A percentile compares a stretch with the other conserved stretches of the same genome.
These are phyloP conservation scores for Pipa parva DNA, from an alignment of 2,113 vertebrate genomes.

Conservation along the genomic window DNA sequence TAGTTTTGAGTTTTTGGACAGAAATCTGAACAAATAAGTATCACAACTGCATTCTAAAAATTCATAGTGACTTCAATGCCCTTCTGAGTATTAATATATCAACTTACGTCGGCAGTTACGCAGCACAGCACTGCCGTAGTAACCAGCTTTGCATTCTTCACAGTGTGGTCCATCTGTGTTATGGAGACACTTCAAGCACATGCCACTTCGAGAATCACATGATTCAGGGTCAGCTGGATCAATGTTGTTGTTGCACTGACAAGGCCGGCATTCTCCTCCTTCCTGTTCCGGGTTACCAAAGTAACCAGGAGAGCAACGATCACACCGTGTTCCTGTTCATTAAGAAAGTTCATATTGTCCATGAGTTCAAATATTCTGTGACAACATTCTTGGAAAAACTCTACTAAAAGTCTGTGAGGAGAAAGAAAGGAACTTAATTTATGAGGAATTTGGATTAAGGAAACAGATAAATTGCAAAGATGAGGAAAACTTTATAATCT, in stretches of 20 bases:
- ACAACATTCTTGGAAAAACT: too few relatives aligned
- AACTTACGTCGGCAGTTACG: slow-evolving; percentile 76
- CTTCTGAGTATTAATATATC: too few relatives aligned
- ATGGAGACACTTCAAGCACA: slow-evolving; percentile 74
- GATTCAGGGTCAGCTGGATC: slow-evolving; percentile 66
- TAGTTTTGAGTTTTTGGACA: too few relatives aligned
- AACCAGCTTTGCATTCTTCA: slow-evolving; percentile 65
- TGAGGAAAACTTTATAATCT: too few relatives aligned
- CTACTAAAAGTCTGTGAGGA: too few relatives aligned
- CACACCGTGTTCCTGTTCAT: slow-evolving; percentile 68
- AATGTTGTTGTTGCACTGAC: slow-evolving; percentile 80
- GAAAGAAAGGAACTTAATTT: too few relatives aligned
- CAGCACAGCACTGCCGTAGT: slow-evolving; percentile 70
- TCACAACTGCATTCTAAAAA: too few relatives aligned
- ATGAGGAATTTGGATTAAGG: too few relatives aligned
- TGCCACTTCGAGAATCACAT: slow-evolving; percentile 69
- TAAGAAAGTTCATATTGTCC: rapidly evolving
- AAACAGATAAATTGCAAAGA: too few relatives aligned
- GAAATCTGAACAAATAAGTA: too few relatives aligned
- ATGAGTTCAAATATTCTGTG: too few relatives aligned
- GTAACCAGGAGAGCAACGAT: slow-evolving; percentile 72
- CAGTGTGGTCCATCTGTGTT: slow-evolving; percentile 68
- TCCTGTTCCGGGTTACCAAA: slow-evolving; percentile 65
- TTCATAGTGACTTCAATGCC: too few relatives aligned
- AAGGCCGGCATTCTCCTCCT: slow-evolving; percentile 65